Evolutionary conservation across 1,140 invertebrate species (phyloP).

Genomic region (Ptiloglossa arizonensis): DNA sequence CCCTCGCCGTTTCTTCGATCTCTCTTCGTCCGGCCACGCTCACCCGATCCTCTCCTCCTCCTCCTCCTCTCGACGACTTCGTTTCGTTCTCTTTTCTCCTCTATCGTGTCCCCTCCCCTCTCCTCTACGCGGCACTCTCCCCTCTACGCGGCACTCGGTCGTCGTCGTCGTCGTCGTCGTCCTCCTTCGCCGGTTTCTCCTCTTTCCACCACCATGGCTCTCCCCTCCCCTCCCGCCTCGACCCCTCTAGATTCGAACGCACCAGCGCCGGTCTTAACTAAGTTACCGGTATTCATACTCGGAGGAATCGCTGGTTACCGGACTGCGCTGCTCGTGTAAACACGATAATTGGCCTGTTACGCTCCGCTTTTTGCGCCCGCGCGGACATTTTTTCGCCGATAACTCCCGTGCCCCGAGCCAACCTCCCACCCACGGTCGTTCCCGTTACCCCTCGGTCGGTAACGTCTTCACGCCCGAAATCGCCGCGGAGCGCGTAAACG

Average conservation of each 20-base stretch:
- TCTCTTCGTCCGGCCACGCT: slow-evolving; percentile 14
- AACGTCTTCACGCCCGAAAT: slow-evolving; percentile 7
- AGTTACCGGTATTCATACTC: slow-evolving; percentile 64
- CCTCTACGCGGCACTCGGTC: too few relatives aligned
- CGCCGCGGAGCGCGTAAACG: not conserved
- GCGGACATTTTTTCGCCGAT: slow-evolving; percentile 40
- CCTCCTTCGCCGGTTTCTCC: slow-evolving; percentile 4
- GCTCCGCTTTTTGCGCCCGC: slow-evolving; percentile 30
- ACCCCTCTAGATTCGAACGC: slow-evolving; percentile 46
- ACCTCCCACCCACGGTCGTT: not conserved
- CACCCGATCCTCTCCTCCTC: slow-evolving; percentile 21
- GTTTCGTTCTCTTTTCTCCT: slow-evolving; percentile 17
- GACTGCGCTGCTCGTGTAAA: slow-evolving; percentile 56
- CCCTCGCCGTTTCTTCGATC: slow-evolving; percentile 10
- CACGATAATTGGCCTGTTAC: slow-evolving; percentile 66
- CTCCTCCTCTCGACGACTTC: slow-evolving; percentile 21
- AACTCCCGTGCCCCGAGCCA: not conserved
- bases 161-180: not conserved
- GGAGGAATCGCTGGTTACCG: slow-evolving; percentile 49
- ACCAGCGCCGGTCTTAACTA: slow-evolving; percentile 53
- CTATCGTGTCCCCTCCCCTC: slow-evolving; percentile 6
- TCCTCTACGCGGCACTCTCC: too few relatives aligned
- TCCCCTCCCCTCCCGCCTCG: too few relatives aligned
- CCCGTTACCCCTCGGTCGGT: not conserved
- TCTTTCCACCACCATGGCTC: not conserved